Conservation (phyloP, 2,113 vertebrate species). For the Pelecanus crispus region DNA sequence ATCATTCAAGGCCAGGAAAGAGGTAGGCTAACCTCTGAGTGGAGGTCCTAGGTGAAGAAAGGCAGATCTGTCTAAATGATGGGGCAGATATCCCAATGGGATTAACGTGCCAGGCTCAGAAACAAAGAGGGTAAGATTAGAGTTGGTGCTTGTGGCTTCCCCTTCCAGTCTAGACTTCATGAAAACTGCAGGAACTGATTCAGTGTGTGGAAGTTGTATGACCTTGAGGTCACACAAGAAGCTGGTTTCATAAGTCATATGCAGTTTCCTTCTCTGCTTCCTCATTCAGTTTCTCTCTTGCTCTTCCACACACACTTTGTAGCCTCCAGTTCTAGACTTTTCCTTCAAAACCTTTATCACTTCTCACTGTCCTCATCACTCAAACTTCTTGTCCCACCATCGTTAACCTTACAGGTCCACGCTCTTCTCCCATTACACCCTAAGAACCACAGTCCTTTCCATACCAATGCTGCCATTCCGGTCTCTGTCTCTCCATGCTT, state of each 20-base stretch:
- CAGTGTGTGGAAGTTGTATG: not conserved
- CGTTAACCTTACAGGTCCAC: not conserved
- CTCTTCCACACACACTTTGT: not conserved
- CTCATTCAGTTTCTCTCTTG: not conserved
- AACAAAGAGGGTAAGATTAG: constrained; percentile 1
- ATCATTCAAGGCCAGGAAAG: not conserved
- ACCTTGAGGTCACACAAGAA: not conserved
- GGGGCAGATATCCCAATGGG: not conserved
- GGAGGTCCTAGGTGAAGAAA: not conserved
- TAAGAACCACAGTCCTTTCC: not conserved
- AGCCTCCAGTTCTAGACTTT: not conserved
- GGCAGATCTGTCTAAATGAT: not conserved
- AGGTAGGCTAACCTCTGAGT: not conserved
- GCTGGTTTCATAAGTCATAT: not conserved
- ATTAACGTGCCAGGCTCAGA: not conserved
- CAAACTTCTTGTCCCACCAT: not conserved
- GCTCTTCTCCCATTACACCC: not conserved
- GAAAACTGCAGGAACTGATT: not conserved
- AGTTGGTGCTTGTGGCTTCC: not conserved
- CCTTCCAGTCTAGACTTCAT: constrained; percentile 1
- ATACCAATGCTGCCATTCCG: not conserved
- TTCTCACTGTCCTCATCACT: not conserved
- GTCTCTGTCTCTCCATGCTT: not conserved
- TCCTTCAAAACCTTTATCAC: not conserved
- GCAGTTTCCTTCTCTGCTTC: not conserved